Conservation (phyloP, 2,113 vertebrate species). For the Lampris megalopsis region DNA sequence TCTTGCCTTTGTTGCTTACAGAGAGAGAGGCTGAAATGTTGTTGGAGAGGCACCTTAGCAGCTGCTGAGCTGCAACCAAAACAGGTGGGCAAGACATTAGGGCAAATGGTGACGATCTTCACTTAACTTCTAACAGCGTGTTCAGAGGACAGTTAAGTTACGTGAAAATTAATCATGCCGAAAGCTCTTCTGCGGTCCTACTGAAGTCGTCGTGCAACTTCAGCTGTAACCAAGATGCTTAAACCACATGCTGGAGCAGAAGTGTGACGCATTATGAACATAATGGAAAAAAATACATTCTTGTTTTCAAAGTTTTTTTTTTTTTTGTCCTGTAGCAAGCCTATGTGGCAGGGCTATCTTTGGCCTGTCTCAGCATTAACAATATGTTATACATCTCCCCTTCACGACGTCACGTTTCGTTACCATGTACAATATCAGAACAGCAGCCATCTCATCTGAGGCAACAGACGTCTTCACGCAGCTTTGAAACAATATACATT, state of each 20-base stretch:
- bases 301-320: neutral
- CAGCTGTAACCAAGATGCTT: conserved; percentile 6
- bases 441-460: conserved; percentile 33
- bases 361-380: conserved; percentile 33
- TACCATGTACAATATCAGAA: conserved; percentile 50
- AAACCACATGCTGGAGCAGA: conserved; percentile 42
- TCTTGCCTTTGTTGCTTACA: conserved; percentile 33
- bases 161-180: conserved; percentile 22
- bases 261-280: neutral
- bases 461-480: conserved; percentile 37
- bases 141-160: conserved; percentile 20
- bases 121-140: neutral
- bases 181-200: conserved; percentile 1
- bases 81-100: conserved; percentile 28
- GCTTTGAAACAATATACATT: conserved; percentile 20
- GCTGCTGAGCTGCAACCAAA: conserved; percentile 37
- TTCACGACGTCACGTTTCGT: conserved; percentile 41
- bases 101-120: conserved; percentile 15
- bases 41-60: conserved; percentile 36
- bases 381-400: conserved; percentile 49
- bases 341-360: conserved; percentile 6
- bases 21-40: conserved; percentile 30
- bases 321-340: conserved; percentile 13
- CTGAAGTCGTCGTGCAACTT: conserved; percentile 20
- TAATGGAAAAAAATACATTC: conserved; percentile 3